Evolutionary conservation across 2,797 vertebrate species (phyloP), one percentile per base, ranked within the genome.

Genomic region (Morelia viridis): DNA sequence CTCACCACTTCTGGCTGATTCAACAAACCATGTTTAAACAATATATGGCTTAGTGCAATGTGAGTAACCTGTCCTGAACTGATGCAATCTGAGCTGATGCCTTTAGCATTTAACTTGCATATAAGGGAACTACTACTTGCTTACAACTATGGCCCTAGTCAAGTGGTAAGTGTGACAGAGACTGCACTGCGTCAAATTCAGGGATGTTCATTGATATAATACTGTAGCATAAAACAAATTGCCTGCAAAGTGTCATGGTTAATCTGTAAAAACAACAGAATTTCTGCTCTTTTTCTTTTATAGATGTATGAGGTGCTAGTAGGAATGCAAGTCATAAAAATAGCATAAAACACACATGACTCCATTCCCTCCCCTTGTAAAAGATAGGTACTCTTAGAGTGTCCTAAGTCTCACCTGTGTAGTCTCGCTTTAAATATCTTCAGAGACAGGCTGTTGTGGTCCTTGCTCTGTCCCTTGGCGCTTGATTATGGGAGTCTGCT

Each of bases 291-390:
- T 85, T 41, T 50, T 87, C 10, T 57, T 89, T 85, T 58, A 35
- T 50, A 5, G 12, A 31, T 85, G 4, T 58, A 61, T 76, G 19
- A 58, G 11, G 22, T 19, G 31, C 87, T 12, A 35, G 50, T 28
- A 68, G 15, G 24, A 68, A 11, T 92, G 71, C 0, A 31, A 19
- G 57, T 0, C 87, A 61, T 0, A 3, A 12, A 53, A 1, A 0
- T 4, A 6, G 80, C 62, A 84, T 57, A 46, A 71, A 64, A 7
- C 24, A 0, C 0, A 50, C 0, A 0, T 35, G 60, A 91, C n/a
- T 64, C 6, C 57, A 22, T 64, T 90, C 17, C 0, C 28, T 0
- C 87, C 80, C 0, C 15, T 92, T 85, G 13, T 71, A 19, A 60
- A 15, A 2, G 12, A 56, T 46, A 41, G 76, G 65, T 15, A 31